phyloP scores from a whole-genome alignment of 2,888 invertebrate species.

The Drosophila nigricruria region DNA sequence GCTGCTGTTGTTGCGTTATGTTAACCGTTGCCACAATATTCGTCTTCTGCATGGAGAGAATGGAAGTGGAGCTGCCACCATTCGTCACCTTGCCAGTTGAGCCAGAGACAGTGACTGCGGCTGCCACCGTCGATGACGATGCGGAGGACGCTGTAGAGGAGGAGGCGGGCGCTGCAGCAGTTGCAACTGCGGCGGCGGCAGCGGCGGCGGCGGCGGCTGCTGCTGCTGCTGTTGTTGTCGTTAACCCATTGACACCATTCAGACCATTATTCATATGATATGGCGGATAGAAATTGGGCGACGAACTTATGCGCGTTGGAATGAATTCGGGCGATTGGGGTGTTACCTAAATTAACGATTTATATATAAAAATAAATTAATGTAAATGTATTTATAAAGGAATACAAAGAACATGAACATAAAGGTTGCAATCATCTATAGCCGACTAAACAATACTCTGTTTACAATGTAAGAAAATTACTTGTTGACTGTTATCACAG shows the following conservation, averaged over 20 bases:
- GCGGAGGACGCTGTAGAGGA: slow-evolving; percentile 8
- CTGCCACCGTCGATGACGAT: slow-evolving; percentile 10
- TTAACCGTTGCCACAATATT: slow-evolving; percentile 76
- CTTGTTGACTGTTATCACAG: background rate
- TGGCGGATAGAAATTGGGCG: slow-evolving; percentile 85
- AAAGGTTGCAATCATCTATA: background rate
- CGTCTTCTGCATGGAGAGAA: slow-evolving; percentile 82
- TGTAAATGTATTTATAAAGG: no score
- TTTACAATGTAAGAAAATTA: background rate
- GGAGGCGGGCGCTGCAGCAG: slow-evolving; percentile 40
- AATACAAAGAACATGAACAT: background rate
- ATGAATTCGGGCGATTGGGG: slow-evolving; percentile 87
- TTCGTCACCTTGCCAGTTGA: slow-evolving; percentile 66
- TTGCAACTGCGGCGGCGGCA: slow-evolving; percentile 47
- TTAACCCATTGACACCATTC: slow-evolving; percentile 76
- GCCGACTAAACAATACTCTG: slow-evolving; percentile 11
- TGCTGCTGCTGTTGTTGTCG: slow-evolving; percentile 62
- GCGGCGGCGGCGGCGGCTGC: slow-evolving; percentile 54
- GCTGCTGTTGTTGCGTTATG: slow-evolving; percentile 81
- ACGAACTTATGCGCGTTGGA: slow-evolving; percentile 85
- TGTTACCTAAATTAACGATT: slow-evolving; percentile 84
- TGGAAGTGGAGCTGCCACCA: slow-evolving; percentile 69
- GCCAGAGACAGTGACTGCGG: slow-evolving; percentile 17
- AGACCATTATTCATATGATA: slow-evolving; percentile 84
- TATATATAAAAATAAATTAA: background rate